These are phyloP conservation scores for Tragelaphus strepsiceros DNA, from an alignment of 2,113 vertebrate species.

Conservation along the genomic window DNA sequence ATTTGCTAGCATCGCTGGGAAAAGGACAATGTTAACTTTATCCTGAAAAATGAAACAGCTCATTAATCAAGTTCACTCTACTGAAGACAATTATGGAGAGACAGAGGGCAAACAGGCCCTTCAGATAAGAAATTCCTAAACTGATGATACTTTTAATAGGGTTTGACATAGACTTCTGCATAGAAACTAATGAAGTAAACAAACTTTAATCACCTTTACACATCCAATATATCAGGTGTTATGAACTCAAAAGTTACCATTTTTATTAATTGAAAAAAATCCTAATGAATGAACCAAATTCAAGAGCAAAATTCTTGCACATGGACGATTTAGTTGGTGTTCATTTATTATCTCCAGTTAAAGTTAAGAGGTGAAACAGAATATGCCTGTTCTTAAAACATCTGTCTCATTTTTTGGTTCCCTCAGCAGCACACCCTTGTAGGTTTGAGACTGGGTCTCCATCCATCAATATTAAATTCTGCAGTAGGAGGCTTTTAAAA, in stretches of 20 bases:
- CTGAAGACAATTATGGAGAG: constrained; percentile 35
- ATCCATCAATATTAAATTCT: constrained; percentile 46
- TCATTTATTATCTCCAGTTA: constrained; percentile 17
- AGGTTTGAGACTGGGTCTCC: constrained; percentile 22
- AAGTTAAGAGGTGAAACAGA: constrained; percentile 8
- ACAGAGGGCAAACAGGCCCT: constrained; percentile 23
- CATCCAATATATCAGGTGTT: background rate
- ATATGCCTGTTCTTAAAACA: background rate
- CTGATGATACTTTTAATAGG: constrained; percentile 6
- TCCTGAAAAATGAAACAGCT: constrained; percentile 64
- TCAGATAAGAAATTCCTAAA: constrained; percentile 53
- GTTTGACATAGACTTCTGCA: constrained; percentile 11
- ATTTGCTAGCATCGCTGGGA: constrained; percentile 54
- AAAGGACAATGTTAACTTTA: constrained; percentile 67
- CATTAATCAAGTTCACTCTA: constrained; percentile 59
- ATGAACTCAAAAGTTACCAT: background rate
- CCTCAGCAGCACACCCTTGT: background rate
- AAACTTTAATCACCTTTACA: constrained; percentile 41
- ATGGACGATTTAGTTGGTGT: background rate
- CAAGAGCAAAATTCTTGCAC: constrained; percentile 23
- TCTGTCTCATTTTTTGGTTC: constrained; percentile 16
- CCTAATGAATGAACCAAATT: background rate
- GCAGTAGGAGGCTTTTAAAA: constrained; percentile 1
- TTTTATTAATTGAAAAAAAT: constrained; percentile 45
- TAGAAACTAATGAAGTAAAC: constrained; percentile 18